Evolutionary conservation across 2,113 vertebrate genomes (phyloP).

Genomic region (Colossoma macropomum): DNA sequence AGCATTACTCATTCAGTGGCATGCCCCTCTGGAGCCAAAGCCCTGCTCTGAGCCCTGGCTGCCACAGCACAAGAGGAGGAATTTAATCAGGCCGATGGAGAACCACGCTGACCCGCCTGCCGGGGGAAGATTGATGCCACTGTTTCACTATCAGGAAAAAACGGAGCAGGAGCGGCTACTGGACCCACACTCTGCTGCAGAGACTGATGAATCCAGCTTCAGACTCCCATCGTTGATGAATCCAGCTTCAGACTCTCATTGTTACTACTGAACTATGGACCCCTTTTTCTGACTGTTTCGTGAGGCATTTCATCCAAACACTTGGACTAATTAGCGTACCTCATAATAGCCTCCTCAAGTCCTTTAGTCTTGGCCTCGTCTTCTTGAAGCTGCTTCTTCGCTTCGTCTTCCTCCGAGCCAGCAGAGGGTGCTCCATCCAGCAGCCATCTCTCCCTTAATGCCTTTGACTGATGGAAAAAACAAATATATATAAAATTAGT

Average conservation of each 20-base stretch:
- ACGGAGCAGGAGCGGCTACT: conserved; percentile 14
- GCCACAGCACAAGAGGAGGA: conserved; percentile 33
- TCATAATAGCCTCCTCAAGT: conserved; percentile 87
- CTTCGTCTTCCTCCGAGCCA: conserved; percentile 82
- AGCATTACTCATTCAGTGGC: conserved; percentile 27
- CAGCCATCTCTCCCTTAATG: conserved; percentile 91
- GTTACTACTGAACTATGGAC: background rate
- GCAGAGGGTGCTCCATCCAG: conserved; percentile 87
- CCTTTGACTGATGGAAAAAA: conserved; percentile 82
- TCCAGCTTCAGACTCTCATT: background rate
- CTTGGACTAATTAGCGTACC: conserved; percentile 69
- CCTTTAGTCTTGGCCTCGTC: conserved; percentile 83
- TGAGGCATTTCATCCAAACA: too few relatives aligned
- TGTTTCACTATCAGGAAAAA: conserved; percentile 41
- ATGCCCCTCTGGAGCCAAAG: conserved; percentile 36
- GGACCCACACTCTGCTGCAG: background rate
- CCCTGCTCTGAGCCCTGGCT: conserved; percentile 26
- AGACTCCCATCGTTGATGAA: background rate
- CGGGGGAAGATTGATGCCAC: conserved; percentile 37
- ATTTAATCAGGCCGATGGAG: conserved; percentile 53
- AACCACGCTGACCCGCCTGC: conserved; percentile 25
- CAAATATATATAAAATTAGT: background rate
- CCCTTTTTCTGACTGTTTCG: background rate
- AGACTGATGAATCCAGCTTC: background rate
- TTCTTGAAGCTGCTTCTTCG: conserved; percentile 84